Base-by-base conservation (phyloP, 2,113 vertebrate species). In the Equus przewalskii region DNA sequence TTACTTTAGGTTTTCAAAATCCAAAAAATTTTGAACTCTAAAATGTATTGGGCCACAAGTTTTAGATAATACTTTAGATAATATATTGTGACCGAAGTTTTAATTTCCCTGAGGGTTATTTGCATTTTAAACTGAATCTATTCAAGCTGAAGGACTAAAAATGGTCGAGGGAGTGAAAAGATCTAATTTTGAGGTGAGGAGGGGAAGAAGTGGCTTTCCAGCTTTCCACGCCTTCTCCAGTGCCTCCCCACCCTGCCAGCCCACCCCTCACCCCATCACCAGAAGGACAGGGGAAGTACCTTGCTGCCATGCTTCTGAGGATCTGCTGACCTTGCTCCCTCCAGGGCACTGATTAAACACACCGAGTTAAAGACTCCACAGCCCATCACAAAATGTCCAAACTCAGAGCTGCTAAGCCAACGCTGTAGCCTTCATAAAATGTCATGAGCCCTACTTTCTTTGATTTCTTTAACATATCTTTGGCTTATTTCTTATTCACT, bases 401-500 rank as follows among this genome's bases (percentile, higher is more conserved):
- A 62, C 56, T n/a, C 56, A 60, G 24, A 80, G 62, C 54, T 7
- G 0, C 44, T 4, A 4, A n/a, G 44, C 79, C 83, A 5, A 1
- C 9, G 2, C 0, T 0, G 0, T 1, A 16, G 33, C 54, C 67
- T 26, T 51, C 56, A 0, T 2, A 3, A 12, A 7, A 13, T 14
- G 30, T 64, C 73, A 4, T 6, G 0, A 11, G 13, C 46, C 80
- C 65, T 36, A 51, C 36, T 49, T 56, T 15, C 58, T 70, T 81
- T 28, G n/a, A 14, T 7, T n/a, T 86, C 44, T 73, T 62, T 22
- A 22, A 8, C 56, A 4, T 21, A 1, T 16, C 41, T 49, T 0
- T 5, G 78, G 54, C 44, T 26, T 18, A 15, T 22, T 65, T 81
- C 83, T 46, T 56, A 0, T 13, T 36, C 26, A 81, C 41, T 1